Conservation (phyloP, 2,113 vertebrate genomes). For the Gulo gulo region DNA sequence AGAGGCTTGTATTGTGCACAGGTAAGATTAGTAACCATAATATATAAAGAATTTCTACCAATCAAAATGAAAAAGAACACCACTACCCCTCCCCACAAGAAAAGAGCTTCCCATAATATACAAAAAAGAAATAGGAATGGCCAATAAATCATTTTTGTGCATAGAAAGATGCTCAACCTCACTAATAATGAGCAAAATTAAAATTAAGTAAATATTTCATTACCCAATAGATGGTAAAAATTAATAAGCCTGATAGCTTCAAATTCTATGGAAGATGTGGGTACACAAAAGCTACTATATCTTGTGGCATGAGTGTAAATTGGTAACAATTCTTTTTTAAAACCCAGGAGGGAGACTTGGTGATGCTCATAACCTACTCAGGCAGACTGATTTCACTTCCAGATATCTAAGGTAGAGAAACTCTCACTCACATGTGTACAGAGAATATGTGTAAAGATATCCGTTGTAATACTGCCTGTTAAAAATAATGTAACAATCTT, state of each 20-base stretch:
- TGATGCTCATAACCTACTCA: not conserved
- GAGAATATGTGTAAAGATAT: not conserved
- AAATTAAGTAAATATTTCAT: not conserved
- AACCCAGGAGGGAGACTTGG: not conserved
- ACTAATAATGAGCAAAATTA: not conserved
- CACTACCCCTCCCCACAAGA: not conserved
- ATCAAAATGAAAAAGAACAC: not conserved
- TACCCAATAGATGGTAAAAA: not conserved
- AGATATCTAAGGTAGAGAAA: not conserved
- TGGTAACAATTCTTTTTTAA: not conserved
- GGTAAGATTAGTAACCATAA: not conserved
- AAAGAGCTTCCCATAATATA: not conserved
- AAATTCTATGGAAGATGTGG: not conserved
- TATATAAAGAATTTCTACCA: not conserved
- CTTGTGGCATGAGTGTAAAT: not conserved
- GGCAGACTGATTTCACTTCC: not conserved
- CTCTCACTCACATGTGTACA: not conserved
- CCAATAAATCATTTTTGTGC: not conserved
- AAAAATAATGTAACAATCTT: not conserved
- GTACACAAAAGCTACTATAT: not conserved
- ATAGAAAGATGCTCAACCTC: not conserved
- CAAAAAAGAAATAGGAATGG: not conserved
- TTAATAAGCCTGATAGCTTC: not conserved
- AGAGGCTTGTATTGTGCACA: not conserved
- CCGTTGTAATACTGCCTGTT: not conserved